phyloP scores from a whole-genome alignment of 2,888 invertebrate species.

The Amblyteles armatorius region DNA sequence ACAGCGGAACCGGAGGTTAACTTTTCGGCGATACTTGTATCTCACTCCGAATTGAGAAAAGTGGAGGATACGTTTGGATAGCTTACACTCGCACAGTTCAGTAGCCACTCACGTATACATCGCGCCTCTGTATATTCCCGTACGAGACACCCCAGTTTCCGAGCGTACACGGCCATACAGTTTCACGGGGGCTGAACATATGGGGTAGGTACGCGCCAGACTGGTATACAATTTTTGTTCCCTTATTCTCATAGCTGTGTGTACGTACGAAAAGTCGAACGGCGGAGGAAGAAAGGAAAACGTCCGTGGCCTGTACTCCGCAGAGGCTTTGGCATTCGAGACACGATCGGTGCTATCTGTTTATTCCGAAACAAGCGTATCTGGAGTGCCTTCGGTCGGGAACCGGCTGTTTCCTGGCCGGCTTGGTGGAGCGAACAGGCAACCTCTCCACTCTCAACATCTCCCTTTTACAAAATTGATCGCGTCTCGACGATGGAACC shows the following conservation, averaged over 20 bases:
- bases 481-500: constrained; percentile 74
- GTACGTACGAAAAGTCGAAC: constrained; percentile 35
- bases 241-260: constrained; percentile 28
- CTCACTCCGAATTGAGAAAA: constrained; percentile 72
- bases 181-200: constrained; percentile 57
- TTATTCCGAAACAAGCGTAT: constrained; percentile 82
- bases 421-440: constrained; percentile 46
- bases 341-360: constrained; percentile 82
- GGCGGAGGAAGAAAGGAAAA: constrained; percentile 48
- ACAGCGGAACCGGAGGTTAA: constrained; percentile 24
- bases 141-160: constrained; percentile 38
- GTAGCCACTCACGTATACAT: constrained; percentile 12
- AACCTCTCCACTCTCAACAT: constrained; percentile 58
- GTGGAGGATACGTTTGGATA: constrained; percentile 70
- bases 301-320: constrained; percentile 40
- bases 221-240: constrained; percentile 75
- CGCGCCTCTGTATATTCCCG: constrained; percentile 27
- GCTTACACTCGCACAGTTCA: constrained; percentile 25
- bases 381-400: constrained; percentile 66
- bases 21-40: constrained; percentile 71
- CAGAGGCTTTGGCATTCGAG: constrained; percentile 79
- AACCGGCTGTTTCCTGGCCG: constrained; percentile 45
- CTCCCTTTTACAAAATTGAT: constrained; percentile 80
- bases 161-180: constrained; percentile 19
- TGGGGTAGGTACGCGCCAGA: constrained; percentile 50